phyloP scores from a whole-genome alignment of 2,113 vertebrate species.

The Hassar affinis region DNA sequence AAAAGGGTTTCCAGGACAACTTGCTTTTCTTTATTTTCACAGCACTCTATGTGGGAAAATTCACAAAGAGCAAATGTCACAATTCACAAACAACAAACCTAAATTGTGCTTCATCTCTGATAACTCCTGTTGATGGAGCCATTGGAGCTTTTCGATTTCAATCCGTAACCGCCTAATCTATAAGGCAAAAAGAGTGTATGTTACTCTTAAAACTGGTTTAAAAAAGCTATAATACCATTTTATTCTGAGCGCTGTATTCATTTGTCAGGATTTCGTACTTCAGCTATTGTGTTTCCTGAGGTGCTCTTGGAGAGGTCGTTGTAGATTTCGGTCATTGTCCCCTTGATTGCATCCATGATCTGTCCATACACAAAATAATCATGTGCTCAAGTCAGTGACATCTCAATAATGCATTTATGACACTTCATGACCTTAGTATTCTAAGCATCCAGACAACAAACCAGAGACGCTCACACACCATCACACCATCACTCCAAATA shows the following conservation, averaged over 20 bases:
- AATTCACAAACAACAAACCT: constrained; percentile 71
- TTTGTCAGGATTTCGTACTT: constrained; percentile 68
- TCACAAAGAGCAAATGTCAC: background rate
- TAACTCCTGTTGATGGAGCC: constrained; percentile 96
- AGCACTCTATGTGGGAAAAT: background rate
- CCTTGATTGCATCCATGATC: constrained; percentile 99
- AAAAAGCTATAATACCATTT: background rate
- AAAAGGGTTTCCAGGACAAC: background rate
- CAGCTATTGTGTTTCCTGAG: constrained; percentile 91
- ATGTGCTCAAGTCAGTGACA: background rate
- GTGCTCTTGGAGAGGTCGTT: constrained; percentile 93
- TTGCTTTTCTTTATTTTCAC: background rate
- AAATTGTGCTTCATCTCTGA: constrained; percentile 98
- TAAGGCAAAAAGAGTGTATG: constrained; percentile 18
- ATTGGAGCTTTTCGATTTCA: constrained; percentile 96
- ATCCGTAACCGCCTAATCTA: constrained; percentile 94
- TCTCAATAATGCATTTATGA: background rate
- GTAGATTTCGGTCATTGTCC: constrained; percentile 96
- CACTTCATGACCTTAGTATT: background rate
- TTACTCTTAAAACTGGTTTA: background rate
- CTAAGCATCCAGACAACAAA: background rate
- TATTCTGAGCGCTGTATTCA: background rate
- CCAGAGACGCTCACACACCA: background rate
- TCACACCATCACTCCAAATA: background rate
- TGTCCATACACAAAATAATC: constrained; percentile 63